A percentile compares a stretch with the other conserved stretches of the same genome.
phyloP scores from a whole-genome alignment of 2,113 vertebrate genomes.

The Sturnira hondurensis region DNA sequence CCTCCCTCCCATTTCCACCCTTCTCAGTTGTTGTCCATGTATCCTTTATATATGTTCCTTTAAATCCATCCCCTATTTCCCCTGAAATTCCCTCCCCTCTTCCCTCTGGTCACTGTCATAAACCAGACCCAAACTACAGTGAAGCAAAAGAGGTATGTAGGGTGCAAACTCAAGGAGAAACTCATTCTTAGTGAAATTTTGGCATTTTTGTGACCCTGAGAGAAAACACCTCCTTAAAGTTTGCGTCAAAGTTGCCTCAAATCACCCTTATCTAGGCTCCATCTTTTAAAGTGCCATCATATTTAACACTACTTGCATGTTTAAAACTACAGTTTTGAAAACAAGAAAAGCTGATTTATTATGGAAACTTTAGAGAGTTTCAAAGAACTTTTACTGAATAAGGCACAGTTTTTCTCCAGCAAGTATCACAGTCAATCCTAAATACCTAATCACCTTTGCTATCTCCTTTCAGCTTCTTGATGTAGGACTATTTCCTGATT shows the following conservation, averaged over 20 bases:
- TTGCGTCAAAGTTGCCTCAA: not conserved
- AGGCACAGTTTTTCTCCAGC: not conserved
- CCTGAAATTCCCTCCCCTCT: too few relatives aligned
- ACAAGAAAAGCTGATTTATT: not conserved
- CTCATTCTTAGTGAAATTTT: not conserved
- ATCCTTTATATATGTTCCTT: too few relatives aligned
- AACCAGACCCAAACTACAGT: not conserved
- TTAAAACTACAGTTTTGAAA: not conserved
- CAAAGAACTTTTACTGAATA: not conserved
- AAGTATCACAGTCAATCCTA: not conserved
- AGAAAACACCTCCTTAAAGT: not conserved
- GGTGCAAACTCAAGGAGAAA: not conserved
- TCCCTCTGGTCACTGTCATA: too few relatives aligned
- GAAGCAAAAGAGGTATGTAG: not conserved
- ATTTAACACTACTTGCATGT: not conserved
- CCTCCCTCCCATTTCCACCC: too few relatives aligned
- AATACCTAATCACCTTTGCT: conserved; percentile 19
- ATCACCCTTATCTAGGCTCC: not conserved
- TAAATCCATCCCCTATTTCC: too few relatives aligned
- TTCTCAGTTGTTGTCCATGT: too few relatives aligned
- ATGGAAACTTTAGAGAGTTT: not conserved
- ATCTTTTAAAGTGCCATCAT: not conserved
- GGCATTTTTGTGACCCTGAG: not conserved
- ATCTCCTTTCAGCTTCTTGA: conserved; percentile 25
- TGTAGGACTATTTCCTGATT: conserved; percentile 10